Conservation (phyloP, 2,797 vertebrate species). For the Catostomus latipinnis region DNA sequence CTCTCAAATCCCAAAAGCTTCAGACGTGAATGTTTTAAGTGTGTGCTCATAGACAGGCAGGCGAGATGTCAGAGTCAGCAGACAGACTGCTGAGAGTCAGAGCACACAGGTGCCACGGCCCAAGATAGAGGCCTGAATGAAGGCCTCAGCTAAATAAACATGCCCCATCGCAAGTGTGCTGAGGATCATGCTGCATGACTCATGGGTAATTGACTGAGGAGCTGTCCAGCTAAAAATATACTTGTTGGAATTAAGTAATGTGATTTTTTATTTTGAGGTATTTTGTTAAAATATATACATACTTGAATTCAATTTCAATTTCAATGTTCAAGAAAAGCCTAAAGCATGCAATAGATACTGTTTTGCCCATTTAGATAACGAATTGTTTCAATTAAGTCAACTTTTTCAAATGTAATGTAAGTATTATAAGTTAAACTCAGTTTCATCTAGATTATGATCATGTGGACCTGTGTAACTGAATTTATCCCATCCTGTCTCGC, state of each 20-base stretch:
- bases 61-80: conserved; percentile 19
- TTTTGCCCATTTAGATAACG: no score
- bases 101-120: conserved; percentile 64
- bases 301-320: neutral
- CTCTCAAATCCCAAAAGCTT: neutral
- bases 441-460: neutral
- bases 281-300: neutral
- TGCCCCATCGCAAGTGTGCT: conserved; percentile 13
- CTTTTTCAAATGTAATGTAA: neutral
- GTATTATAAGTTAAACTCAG: neutral
- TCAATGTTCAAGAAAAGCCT: neutral
- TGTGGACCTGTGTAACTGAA: neutral
- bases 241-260: neutral
- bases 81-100: conserved; percentile 66
- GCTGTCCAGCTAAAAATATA: conserved; percentile 15
- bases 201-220: neutral
- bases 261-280: no score
- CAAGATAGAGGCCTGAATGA: conserved; percentile 30
- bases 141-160: conserved; percentile 41
- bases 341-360: neutral
- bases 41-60: neutral
- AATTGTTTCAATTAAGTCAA: neutral
- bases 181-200: neutral
- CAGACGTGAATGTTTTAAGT: neutral
- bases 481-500: neutral